Percentiles rank a stretch among this genome's conserved stretches.
These are phyloP conservation scores for Mesoclemmys tuberculata DNA, from an alignment of 2,113 vertebrate species.

Conservation along the genomic window DNA sequence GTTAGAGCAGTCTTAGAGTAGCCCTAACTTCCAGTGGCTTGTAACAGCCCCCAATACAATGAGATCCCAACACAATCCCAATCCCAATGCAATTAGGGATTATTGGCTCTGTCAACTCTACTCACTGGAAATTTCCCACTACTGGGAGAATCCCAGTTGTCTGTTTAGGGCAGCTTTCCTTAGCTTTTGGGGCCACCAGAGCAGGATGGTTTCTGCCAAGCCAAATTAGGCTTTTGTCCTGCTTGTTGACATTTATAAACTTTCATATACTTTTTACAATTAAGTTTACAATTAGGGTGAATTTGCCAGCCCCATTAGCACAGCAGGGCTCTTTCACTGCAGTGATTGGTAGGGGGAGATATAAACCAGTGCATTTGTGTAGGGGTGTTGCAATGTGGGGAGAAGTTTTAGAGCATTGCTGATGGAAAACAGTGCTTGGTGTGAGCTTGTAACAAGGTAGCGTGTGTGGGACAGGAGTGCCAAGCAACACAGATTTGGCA, in stretches of 20 bases:
- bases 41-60: not conserved
- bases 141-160: not conserved
- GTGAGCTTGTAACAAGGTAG: not conserved
- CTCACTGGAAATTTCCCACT: not conserved
- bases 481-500: not conserved
- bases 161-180: not conserved
- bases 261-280: not conserved
- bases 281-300: not conserved
- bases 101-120: not conserved
- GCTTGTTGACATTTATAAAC: not conserved
- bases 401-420: not conserved
- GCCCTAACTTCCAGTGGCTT: not conserved
- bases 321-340: not conserved
- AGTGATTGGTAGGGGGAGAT: not conserved
- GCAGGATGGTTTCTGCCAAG: not conserved
- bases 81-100: not conserved
- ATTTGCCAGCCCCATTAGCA: not conserved
- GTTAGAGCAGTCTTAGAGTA: not conserved
- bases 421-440: accelerated
- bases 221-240: not conserved
- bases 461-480: not conserved
- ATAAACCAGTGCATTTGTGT: not conserved
- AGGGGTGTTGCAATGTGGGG: not conserved
- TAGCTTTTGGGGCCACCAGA: not conserved
- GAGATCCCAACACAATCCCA: too few relatives aligned